Base-by-base conservation (phyloP, 2,888 invertebrate genomes). In the Abscondita cerata region DNA sequence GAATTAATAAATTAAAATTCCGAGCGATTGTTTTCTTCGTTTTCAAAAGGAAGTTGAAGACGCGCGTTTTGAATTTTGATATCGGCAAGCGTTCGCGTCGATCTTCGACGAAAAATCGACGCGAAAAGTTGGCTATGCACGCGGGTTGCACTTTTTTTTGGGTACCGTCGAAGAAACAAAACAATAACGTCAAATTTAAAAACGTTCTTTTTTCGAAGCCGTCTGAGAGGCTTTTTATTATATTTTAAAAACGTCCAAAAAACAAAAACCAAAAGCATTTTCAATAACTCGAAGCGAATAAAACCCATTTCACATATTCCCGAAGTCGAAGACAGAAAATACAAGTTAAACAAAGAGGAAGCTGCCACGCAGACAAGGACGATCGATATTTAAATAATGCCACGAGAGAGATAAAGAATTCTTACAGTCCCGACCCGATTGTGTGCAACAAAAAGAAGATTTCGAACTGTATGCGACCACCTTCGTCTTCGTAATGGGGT, bases 221-320 rank as follows among this genome's bases (percentile, higher is more conserved):
- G 69, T 69, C 69, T 69, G 69, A n/a, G n/a, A n/a, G 66, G 66
- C 67, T 66, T 69, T 69, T 69, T 69, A 68, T 66, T 69, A 66
- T 66, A 68, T 69, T 69, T 69, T 66, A 66, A 67, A 69, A 68
- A 68, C 66, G 58, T 59, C 60, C 47, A 59, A 67, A 68, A 67
- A 69, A 59, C 65, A 67, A 67, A 66, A 61, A 44, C 18, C 25
- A 25, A 25, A 65, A 59, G 55, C 58, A 66, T 65, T 68, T 69
- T 69, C 68, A 69, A 69, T 69, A 67, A 69, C 67, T 61, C 59
- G 59, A 61, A 69, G 66, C 63, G 66, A 66, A 63, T 60, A 64
- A 66, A 62, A 62, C 63, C 57, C 61, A 64, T 66, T 66, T 66
- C 66, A 62, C 58, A 62, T 64, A 66, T 60, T 25, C 25, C 66